These are phyloP conservation scores for Smithornis capensis DNA, from an alignment of 2,113 vertebrate genomes.

Conservation along the genomic window DNA sequence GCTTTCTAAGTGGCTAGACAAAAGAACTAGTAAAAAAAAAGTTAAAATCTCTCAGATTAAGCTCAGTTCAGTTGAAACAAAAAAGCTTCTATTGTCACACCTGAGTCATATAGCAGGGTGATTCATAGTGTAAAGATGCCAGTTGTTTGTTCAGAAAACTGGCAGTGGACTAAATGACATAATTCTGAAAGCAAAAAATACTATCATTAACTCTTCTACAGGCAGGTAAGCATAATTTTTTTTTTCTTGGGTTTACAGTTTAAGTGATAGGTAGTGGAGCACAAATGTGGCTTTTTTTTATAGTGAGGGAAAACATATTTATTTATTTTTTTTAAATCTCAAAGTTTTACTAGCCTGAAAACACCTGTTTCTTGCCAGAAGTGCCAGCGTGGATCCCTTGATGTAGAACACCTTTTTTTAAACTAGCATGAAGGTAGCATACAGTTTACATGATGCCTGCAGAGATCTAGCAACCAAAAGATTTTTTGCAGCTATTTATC, in stretches of 20 bases:
- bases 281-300: background rate
- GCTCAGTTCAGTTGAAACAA: background rate
- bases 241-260: slow-evolving; percentile 11
- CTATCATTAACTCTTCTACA: background rate
- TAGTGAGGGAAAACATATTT: background rate
- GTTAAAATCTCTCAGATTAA: background rate
- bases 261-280: background rate
- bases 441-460: slow-evolving; percentile 53
- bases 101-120: background rate
- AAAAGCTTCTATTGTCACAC: background rate
- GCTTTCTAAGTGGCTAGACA: background rate
- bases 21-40: background rate
- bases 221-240: background rate
- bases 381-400: slow-evolving; percentile 55
- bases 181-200: background rate
- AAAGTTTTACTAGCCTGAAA: slow-evolving; percentile 33
- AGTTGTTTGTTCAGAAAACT: background rate
- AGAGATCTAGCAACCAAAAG: slow-evolving; percentile 46
- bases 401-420: slow-evolving; percentile 43
- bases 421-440: slow-evolving; percentile 56
- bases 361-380: slow-evolving; percentile 58
- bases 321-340: background rate
- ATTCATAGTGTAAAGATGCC: background rate
- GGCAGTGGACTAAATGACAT: background rate
- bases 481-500: slow-evolving; percentile 44